Percentiles rank a stretch among this genome's conserved stretches.
Conservation (phyloP, 2,113 vertebrate species). For the Dromaius novaehollandiae region DNA sequence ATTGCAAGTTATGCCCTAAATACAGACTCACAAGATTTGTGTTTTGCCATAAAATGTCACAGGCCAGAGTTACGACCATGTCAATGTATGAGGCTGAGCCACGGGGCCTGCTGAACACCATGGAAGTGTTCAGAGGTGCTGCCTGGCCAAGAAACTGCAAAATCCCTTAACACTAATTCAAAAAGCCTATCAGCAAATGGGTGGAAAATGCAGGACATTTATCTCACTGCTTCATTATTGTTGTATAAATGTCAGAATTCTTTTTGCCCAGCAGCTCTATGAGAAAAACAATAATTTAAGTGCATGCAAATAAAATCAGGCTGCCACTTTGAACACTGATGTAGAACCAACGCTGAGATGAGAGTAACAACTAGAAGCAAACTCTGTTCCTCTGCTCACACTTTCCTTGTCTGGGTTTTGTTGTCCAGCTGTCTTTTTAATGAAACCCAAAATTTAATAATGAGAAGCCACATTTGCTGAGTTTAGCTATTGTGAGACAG, state of each 20-base stretch:
- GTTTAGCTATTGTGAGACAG: not conserved
- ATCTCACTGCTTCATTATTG: not conserved
- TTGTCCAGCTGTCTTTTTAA: not conserved
- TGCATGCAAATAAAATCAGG: conserved; percentile 14
- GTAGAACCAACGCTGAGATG: not conserved
- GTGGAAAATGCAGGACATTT: not conserved
- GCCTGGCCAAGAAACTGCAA: not conserved
- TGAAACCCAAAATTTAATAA: not conserved
- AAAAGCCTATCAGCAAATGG: not conserved
- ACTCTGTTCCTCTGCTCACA: not conserved
- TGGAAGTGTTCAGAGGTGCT: not conserved
- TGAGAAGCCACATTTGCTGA: not conserved
- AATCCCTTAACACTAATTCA: not conserved
- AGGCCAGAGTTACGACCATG: not conserved
- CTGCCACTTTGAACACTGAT: not conserved
- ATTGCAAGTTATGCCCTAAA: not conserved
- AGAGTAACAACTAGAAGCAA: not conserved
- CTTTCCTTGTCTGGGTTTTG: not conserved
- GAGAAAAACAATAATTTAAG: conserved; percentile 14
- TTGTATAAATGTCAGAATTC: not conserved
- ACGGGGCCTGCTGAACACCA: not conserved
- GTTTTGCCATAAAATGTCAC: not conserved
- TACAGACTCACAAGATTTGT: not conserved
- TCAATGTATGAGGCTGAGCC: not conserved
- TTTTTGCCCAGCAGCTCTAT: not conserved